phyloP scores from a whole-genome alignment of 2,888 invertebrate species.

The Drosophila colorata region DNA sequence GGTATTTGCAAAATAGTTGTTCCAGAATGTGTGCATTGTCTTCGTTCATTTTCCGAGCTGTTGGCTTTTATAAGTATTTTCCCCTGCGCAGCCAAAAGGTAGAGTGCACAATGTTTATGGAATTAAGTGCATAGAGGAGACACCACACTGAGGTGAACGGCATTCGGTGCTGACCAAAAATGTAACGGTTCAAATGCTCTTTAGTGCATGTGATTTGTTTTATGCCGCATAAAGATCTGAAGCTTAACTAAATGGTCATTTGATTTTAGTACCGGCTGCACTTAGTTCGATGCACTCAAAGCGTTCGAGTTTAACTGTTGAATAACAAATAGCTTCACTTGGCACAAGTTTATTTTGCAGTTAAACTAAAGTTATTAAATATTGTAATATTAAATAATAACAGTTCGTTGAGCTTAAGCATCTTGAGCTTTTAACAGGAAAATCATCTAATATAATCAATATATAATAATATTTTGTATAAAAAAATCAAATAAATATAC shows the following conservation, averaged over 20 bases:
- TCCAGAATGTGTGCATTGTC: conserved; percentile 59
- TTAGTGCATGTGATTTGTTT: conserved; percentile 55
- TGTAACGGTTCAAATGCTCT: conserved; percentile 17
- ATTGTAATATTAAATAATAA: too few species aligned
- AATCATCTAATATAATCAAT: too few species aligned
- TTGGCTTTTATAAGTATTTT: conserved; percentile 58
- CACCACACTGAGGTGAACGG: conserved; percentile 50
- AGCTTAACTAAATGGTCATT: conserved; percentile 28
- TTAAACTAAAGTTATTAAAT: too few species aligned
- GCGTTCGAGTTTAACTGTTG: background rate
- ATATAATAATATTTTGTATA: too few species aligned
- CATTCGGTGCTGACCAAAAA: conserved; percentile 41
- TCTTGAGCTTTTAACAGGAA: too few species aligned
- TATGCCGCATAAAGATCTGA: conserved; percentile 47
- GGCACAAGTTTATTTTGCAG: background rate
- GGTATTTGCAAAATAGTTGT: conserved; percentile 49
- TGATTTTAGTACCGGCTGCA: conserved; percentile 6
- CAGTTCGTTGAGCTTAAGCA: too few species aligned
- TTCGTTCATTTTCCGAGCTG: conserved; percentile 70
- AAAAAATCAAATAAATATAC: too few species aligned
- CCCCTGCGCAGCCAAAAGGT: conserved; percentile 33
- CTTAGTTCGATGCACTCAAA: conserved; percentile 8
- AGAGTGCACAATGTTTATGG: conserved; percentile 49
- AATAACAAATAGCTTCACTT: background rate
- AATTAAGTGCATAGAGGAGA: conserved; percentile 49